A percentile compares a stretch with the other conserved stretches of the same genome.
Evolutionary conservation across 2,888 invertebrate species (phyloP).

Genomic region (Microctonus aethiopoides): DNA sequence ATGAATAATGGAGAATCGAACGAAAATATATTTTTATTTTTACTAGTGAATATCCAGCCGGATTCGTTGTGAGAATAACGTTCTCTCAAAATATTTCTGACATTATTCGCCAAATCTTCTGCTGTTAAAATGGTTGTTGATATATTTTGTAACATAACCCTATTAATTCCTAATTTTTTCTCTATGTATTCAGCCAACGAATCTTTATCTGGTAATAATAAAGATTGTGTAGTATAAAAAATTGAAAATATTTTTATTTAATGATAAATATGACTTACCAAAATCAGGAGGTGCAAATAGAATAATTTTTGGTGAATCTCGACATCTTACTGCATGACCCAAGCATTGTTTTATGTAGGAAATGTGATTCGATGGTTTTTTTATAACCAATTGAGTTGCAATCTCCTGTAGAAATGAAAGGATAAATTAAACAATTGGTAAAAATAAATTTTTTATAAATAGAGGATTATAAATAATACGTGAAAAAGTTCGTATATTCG

Average conservation of each 20-base stretch:
- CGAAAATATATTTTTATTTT: conserved; percentile 14
- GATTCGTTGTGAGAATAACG: conserved; percentile 52
- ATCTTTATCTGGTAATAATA: conserved; percentile 42
- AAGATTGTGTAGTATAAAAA: not conserved
- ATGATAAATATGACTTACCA: conserved; percentile 47
- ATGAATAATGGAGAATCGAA: not conserved
- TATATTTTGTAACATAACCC: conserved; percentile 38
- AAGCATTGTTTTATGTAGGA: conserved; percentile 73
- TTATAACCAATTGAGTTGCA: conserved; percentile 71
- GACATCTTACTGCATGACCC: conserved; percentile 67
- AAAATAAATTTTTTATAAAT: not conserved
- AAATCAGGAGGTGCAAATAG: conserved; percentile 69
- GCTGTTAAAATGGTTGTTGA: conserved; percentile 35
- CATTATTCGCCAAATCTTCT: conserved; percentile 54
- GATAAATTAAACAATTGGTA: not conserved
- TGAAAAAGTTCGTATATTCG: conserved; percentile 75
- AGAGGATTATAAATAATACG: conserved; percentile 60
- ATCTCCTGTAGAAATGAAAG: conserved; percentile 68
- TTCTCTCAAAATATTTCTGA: conserved; percentile 59
- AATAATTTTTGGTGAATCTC: conserved; percentile 70
- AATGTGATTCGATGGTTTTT: conserved; percentile 74
- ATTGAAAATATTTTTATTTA: not conserved
- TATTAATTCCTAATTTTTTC: conserved; percentile 43
- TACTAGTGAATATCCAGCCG: conserved; percentile 66
- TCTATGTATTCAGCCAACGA: conserved; percentile 46